Base-by-base conservation (phyloP, 2,797 vertebrate genomes). In the Euphonia xanthogaster region DNA sequence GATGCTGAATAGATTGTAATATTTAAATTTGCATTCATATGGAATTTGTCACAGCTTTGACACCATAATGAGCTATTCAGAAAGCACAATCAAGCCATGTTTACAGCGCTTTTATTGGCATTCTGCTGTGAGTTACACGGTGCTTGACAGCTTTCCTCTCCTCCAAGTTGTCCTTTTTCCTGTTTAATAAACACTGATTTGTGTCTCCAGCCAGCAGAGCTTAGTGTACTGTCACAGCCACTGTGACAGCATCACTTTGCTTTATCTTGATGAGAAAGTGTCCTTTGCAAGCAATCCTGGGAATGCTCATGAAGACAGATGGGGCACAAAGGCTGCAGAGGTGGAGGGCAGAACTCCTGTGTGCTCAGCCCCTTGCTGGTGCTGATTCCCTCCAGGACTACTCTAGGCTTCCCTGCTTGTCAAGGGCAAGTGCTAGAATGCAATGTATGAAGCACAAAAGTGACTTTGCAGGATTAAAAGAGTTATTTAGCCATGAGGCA, bases 151-250 rank as follows among this genome's bases (percentile, higher is more conserved):
- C 67, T 87, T 79, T 91, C 86, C 33, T 93, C 53, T 78, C 58
- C 47, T 93, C 60, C 55, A 55, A 76, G 55, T 89, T 76, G 55
- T 70, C 60, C 72, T 60, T 90, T 96, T 85, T 60, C 50, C 76
- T 65, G n/a, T 87, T 93, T 94, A 89, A 66, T 73, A 91, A 96
- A 87, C 44, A 14, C 48, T 57, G 74, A 76, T 95, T 92, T 79
- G 77, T 90, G 74, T 82, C 65, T 91, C 47, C 44, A 92, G 74
- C 77, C 67, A 79, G 84, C 55, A 85, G 88, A 82, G 44, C 71
- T 88, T n/a, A 40, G 74, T 35, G 51, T 30, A 21, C 62, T 67
- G 30, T 73, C 1, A 0, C 44, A 79, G 86, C 84, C 35, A 55
- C 60, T 14, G 13, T 85, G 83, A 66, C 76, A 93, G 57, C 33